Conservation (phyloP, 2,113 vertebrate species). For the Scomber colias region DNA sequence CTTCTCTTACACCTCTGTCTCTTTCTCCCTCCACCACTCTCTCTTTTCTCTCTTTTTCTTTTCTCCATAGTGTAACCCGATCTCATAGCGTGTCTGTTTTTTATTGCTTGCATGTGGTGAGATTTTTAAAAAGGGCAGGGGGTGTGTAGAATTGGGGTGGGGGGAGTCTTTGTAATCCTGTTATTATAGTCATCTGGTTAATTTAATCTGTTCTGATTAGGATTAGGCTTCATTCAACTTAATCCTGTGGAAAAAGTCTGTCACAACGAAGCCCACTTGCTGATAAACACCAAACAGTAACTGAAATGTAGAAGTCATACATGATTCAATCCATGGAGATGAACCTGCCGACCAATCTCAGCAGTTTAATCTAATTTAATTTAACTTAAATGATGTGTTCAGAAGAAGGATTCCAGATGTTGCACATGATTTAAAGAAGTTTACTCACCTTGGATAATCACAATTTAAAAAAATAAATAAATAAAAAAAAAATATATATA, state of each 20-base stretch:
- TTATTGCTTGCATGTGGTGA: conserved; percentile 22
- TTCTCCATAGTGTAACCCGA: too few species aligned
- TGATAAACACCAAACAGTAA: conserved; percentile 35
- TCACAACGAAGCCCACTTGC: conserved; percentile 15
- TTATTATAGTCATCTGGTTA: conserved; percentile 71
- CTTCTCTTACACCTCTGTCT: too few species aligned
- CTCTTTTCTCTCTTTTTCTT: background rate
- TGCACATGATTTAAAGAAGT: too few species aligned
- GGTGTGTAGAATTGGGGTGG: conserved; percentile 32
- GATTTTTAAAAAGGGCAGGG: conserved; percentile 5
- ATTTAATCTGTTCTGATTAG: conserved; percentile 71
- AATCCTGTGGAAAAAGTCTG: conserved; percentile 63
- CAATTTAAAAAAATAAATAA: too few species aligned
- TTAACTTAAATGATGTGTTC: background rate
- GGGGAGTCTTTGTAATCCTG: conserved; percentile 61
- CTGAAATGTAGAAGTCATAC: background rate
- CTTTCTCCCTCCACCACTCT: too few species aligned
- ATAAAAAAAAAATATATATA: too few species aligned
- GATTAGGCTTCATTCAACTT: conserved; percentile 71
- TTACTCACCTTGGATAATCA: too few species aligned
- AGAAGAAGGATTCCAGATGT: background rate
- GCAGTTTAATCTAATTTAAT: background rate
- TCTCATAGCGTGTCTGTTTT: too few species aligned
- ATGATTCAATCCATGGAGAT: background rate
- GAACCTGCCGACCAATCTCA: background rate